A percentile compares a stretch with the other conserved stretches of the same genome.
phyloP scores from a whole-genome alignment of 37 sponge, comb jelly and placozoan species.

The Diacarnus erythraeanus region DNA sequence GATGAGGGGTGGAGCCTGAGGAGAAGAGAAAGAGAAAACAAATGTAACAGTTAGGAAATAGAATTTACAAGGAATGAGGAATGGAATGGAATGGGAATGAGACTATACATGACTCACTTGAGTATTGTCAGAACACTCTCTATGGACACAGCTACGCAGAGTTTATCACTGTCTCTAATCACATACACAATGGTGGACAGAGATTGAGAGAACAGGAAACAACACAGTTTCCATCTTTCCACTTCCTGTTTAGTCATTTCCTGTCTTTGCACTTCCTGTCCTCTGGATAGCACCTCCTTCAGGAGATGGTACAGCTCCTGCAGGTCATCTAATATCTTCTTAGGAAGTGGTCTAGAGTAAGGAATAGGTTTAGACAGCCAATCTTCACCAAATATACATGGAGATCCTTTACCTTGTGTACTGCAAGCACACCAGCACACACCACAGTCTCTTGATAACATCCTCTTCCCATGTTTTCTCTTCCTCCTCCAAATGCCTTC shows the following conservation, averaged over 20 bases:
- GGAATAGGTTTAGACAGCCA: background rate
- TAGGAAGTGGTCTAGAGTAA: slow-evolving; percentile 2
- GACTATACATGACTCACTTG: background rate
- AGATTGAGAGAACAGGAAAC: background rate
- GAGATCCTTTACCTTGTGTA: slow-evolving; percentile 19
- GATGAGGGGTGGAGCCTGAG: background rate
- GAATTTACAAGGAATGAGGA: background rate
- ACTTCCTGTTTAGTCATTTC: background rate
- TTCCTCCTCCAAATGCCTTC: background rate
- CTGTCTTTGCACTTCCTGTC: background rate
- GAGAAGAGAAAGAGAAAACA: background rate
- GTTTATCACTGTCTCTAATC: background rate
- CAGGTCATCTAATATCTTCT: background rate
- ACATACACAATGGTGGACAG: slow-evolving; percentile 6
- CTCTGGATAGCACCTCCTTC: background rate
- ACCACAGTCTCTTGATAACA: slow-evolving; percentile 9
- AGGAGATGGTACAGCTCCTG: background rate
- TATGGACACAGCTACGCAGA: background rate
- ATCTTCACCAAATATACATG: too few relatives aligned
- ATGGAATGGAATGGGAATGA: background rate
- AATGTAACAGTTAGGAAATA: background rate
- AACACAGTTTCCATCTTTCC: background rate
- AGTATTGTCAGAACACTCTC: background rate
- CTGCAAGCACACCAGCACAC: slow-evolving; percentile 29
- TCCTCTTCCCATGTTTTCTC: too few relatives aligned